phyloP scores from a whole-genome alignment of 1,140 invertebrate genomes.

The Ruditapes philippinarum region DNA sequence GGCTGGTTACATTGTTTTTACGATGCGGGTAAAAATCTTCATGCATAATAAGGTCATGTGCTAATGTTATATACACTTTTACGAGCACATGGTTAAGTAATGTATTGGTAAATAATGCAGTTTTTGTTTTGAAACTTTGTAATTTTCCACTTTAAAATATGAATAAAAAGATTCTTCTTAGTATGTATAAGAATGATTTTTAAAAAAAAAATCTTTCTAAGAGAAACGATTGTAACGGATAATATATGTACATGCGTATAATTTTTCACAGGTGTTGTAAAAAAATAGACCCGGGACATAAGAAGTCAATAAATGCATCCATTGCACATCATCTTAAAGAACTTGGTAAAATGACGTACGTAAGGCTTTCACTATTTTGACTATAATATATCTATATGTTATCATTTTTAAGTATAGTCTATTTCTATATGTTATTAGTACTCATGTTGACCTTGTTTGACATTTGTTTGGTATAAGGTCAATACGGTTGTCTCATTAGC shows the following conservation, averaged over 20 bases:
- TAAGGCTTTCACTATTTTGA: too few relatives aligned
- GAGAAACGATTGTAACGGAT: too few relatives aligned
- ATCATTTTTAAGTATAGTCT: too few relatives aligned
- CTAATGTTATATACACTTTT: not conserved
- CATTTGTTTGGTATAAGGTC: too few relatives aligned
- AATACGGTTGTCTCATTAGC: too few relatives aligned
- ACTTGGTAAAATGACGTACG: slow-evolving; percentile 38
- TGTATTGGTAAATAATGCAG: not conserved
- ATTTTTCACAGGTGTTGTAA: slow-evolving; percentile 37
- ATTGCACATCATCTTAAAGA: slow-evolving; percentile 41
- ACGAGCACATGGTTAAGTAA: not conserved
- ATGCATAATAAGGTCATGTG: not conserved
- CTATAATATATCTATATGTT: too few relatives aligned
- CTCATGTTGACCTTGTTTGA: too few relatives aligned
- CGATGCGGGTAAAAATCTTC: slow-evolving; percentile 63
- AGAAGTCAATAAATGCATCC: not conserved
- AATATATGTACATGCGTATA: too few relatives aligned
- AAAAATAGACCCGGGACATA: slow-evolving; percentile 19
- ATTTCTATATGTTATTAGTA: too few relatives aligned
- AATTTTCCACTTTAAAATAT: not conserved
- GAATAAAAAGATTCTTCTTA: too few relatives aligned
- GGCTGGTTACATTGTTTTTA: slow-evolving; percentile 78
- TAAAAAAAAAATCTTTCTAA: too few relatives aligned
- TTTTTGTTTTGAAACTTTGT: not conserved
- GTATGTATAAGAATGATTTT: too few relatives aligned